Conservation (phyloP, 2,888 invertebrate species). For the Polymixis lichenea region DNA sequence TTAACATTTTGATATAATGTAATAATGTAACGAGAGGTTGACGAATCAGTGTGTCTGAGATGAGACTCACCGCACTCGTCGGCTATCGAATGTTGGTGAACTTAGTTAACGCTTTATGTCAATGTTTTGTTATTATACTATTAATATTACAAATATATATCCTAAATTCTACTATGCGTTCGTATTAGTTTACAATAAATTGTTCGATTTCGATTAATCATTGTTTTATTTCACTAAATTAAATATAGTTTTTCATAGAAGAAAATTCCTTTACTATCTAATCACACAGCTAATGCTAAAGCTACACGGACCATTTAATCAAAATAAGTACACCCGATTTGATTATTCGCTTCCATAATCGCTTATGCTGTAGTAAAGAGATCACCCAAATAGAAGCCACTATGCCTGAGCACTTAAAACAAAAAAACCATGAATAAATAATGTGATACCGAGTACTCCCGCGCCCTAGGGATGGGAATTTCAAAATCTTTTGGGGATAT, state of each 20-base stretch:
- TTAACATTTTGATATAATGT: conserved; percentile 85
- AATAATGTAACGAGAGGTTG: conserved; percentile 74
- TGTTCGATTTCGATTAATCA: conserved; percentile 82
- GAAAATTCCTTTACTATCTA: no score
- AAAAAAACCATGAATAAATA: conserved; percentile 87
- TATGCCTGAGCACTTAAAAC: conserved; percentile 68
- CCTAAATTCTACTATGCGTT: conserved; percentile 90
- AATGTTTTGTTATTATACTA: conserved; percentile 88
- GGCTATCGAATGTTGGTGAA: conserved; percentile 87
- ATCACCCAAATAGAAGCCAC: conserved; percentile 72
- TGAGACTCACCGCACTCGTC: conserved; percentile 79
- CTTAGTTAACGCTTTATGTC: conserved; percentile 87
- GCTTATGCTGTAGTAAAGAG: conserved; percentile 64
- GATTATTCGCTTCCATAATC: conserved; percentile 65
- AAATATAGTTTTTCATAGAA: no score
- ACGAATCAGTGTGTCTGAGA: conserved; percentile 65
- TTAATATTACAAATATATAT: conserved; percentile 89
- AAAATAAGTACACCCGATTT: conserved; percentile 31
- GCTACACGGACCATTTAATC: conserved; percentile 12
- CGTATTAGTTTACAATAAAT: conserved; percentile 90
- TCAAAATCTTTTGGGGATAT: conserved; percentile 86
- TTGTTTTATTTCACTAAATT: conserved; percentile 21
- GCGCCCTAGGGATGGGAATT: conserved; percentile 81
- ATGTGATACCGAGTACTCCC: conserved; percentile 76
- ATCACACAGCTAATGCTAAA: no score